phyloP scores from a whole-genome alignment of 2,113 vertebrate species.

The Terrapene triunguis region DNA sequence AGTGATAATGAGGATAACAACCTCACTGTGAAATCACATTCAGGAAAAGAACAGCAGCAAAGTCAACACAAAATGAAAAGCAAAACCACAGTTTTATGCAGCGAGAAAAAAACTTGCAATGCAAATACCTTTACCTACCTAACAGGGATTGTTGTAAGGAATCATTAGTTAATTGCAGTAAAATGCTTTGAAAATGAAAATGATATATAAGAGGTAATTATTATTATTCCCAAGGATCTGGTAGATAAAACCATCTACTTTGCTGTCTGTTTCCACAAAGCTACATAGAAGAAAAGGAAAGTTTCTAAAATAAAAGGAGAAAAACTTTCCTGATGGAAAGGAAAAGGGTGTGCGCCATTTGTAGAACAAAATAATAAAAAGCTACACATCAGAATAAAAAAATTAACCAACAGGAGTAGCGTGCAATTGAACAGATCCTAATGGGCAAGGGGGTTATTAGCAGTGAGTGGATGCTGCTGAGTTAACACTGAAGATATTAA shows the following conservation, averaged over 20 bases:
- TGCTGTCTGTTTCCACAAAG: slow-evolving; percentile 59
- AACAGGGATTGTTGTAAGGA: slow-evolving; percentile 61
- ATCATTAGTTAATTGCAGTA: slow-evolving; percentile 74
- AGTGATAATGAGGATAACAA: slow-evolving; percentile 48
- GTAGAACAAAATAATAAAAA: slow-evolving; percentile 75
- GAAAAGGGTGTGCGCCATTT: slow-evolving; percentile 63
- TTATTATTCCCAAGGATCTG: slow-evolving; percentile 77
- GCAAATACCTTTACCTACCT: slow-evolving; percentile 63
- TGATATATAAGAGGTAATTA: slow-evolving; percentile 76
- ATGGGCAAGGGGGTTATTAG: slow-evolving; percentile 69
- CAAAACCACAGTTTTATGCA: not conserved
- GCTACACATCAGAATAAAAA: slow-evolving; percentile 47
- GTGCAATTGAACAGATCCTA: slow-evolving; percentile 53
- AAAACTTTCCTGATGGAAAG: slow-evolving; percentile 53
- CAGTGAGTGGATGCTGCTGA: slow-evolving; percentile 68
- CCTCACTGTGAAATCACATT: slow-evolving; percentile 48
- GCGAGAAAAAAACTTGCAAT: slow-evolving; percentile 35
- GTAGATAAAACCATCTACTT: slow-evolving; percentile 74
- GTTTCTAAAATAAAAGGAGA: slow-evolving; percentile 26
- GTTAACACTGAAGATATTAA: slow-evolving; percentile 61
- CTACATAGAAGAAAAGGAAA: not conserved
- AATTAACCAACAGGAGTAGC: slow-evolving; percentile 19
- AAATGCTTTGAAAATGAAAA: slow-evolving; percentile 76
- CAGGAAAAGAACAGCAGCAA: slow-evolving; percentile 17
- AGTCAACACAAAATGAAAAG: not conserved